Evolutionary conservation across 2,888 invertebrate species (phyloP), one percentile per base, ranked within the genome.

Genomic region (Aphodius granarius): DNA sequence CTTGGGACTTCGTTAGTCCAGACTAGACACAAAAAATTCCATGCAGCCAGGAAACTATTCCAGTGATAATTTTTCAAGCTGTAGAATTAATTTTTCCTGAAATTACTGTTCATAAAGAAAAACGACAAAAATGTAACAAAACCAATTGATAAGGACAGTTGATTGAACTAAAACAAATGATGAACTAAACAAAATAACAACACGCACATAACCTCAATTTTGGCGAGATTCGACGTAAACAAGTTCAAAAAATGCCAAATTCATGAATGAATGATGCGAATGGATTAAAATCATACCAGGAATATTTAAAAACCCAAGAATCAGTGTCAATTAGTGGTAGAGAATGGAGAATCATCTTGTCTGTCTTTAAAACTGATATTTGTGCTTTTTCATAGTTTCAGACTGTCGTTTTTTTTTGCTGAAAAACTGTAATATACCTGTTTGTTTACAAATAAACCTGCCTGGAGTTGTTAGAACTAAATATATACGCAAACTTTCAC

Each of bases 261-360:
- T 66, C 20, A 16, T 3, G 17, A 19, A 66, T 66, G 17, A 1
- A 66, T 17, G 4, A 17, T 66, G 20, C 4, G 13, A 66, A 3
- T 19, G 16, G 17, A 65, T 19, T 19, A 13, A 21, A 62, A 75
- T 68, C 75, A 15, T 82, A 84, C 84, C 84, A 85, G 65, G 83
- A 82, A 78, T 85, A 86, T 76, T 83, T 83, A 79, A 85, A 85
- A 73, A 81, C 82, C 83, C 84, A 84, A 76, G 83, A 81, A 76
- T 84, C 84, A 68, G 78, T 79, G 76, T 83, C 81, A 78, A 83
- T 79, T 76, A 83, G 78, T 72, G 83, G 81, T 77, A 83, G 80
- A 76, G 82, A 81, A 66, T 71, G 79, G 79, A 77, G 66, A 65
- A 65, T 18, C 65, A 65, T 65, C 43, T 13, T 43, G 43, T 43